phyloP scores from a whole-genome alignment of 2,113 vertebrate genomes.

The Halcyon senegalensis region DNA sequence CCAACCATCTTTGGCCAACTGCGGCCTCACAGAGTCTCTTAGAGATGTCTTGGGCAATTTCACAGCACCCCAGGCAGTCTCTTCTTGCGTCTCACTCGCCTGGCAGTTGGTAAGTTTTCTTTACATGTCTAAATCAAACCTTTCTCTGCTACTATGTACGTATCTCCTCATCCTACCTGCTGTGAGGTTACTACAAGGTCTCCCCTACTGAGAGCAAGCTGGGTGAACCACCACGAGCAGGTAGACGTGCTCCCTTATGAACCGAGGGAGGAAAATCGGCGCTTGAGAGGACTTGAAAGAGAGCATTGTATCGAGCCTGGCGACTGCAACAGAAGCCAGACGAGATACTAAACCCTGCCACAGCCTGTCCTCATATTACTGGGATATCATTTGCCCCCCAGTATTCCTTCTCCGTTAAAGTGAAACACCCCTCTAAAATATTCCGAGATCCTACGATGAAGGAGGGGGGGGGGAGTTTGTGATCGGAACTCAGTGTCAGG shows the following conservation, averaged over 20 bases:
- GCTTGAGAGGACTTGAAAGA: not conserved
- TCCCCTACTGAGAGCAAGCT: not conserved
- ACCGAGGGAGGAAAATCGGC: not conserved
- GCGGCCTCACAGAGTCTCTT: not conserved
- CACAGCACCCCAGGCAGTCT: not conserved
- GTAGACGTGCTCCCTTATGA: not conserved
- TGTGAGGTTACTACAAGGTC: not conserved
- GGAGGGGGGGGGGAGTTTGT: not conserved
- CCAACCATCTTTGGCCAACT: not conserved
- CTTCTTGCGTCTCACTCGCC: not conserved
- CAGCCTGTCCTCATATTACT: not conserved
- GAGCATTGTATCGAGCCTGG: not conserved
- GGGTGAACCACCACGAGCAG: not conserved
- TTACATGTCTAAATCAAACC: not conserved
- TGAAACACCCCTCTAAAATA: not conserved
- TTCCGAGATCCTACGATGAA: not conserved
- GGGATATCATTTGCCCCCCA: not conserved
- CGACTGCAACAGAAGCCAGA: not conserved
- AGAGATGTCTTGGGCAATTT: not conserved
- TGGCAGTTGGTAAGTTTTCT: not conserved
- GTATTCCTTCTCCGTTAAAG: not conserved
- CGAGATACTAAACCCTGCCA: accelerated
- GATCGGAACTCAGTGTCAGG: not conserved
- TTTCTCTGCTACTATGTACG: not conserved
- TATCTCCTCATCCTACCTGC: not conserved